Base-by-base conservation (phyloP, 2,888 invertebrate genomes). In the Teleogryllus oceanicus region DNA sequence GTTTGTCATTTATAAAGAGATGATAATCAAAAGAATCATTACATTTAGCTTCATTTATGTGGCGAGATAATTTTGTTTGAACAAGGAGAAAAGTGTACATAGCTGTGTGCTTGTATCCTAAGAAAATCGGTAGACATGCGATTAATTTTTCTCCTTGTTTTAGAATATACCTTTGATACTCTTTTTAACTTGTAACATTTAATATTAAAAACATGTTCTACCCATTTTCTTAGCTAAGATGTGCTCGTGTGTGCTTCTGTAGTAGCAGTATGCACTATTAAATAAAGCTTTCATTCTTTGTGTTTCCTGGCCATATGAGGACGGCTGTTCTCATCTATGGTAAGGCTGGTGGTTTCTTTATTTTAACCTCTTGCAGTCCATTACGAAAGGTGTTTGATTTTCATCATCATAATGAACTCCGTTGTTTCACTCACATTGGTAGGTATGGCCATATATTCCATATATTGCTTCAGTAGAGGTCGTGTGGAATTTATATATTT, bases 61-160 rank as follows among this genome's bases (percentile, higher is more conserved):
- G 78, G 78, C 78, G 78, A 78, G 78, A 78, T 50, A 50, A 37
- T 76, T 50, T 78, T 80, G 50, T 62, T 74, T 21, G 51, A 78
- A 80, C 80, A 80, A 80, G 80, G 80, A 80, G 80, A 80, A 80
- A 80, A 80, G 80, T 80, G 80, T 80, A 80, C 75, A 78, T 76
- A 80, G 75, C 37, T 80, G 80, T 80, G 76, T 80, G 78, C 80
- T 80, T 78, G 18, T 21, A 11, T 76, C 18, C 76, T 76, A 76
- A 79, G 79, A 37, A 79, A 79, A 77, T 79, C 51, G 79, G 79
- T 79, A 74, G 79, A 50, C n/a, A 49, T 49, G 75, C 75, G 75
- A 75, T 50, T 50, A 20, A 37, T 12, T 75, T 75, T 78, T 37
- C 77, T 77, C 77, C 62, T 62, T 62, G 62, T 62, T 13, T 13